Evolutionary conservation across 2,888 invertebrate species (phyloP), one percentile per base, ranked within the genome.

Genomic region (Patella depressa): DNA sequence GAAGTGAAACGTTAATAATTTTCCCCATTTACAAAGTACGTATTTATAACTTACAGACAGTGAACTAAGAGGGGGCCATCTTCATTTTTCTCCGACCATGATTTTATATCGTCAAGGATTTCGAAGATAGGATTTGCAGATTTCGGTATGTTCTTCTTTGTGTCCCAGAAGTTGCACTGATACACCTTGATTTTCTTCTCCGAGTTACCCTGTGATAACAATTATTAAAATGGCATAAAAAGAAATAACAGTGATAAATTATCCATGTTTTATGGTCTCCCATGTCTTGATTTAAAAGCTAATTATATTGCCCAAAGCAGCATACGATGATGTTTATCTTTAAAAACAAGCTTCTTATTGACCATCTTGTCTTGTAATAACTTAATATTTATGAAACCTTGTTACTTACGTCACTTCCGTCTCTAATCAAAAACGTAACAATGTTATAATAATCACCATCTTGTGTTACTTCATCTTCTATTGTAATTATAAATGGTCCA

Each of bases 121-220:
- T 71, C 17, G 12, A 73, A 73, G 15, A 74, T 29, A 14, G 69
- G 29, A 24, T 73, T 75, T 65, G 70, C 79, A 78, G 55, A 80
- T 75, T 19, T 85, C 82, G 55, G 80, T 74, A 53, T 75, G 73
- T 72, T 85, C 81, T 15, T 79, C 76, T 59, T 59, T 11, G 15
- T 34, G 5, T 34, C 29, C 76, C 76, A 76, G 72, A 54, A 76
- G 17, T 17, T 24, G 45, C 76, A 76, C 65, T 72, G 55, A 53
- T 72, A 76, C n/a, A 76, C 15, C 71, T 76, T 76, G 12, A 76
- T 55, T 55, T 34, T 57, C 57, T 53, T 75, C 53, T 75, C 53
- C 19, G 29, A 12, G 53, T 69, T 45, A 1, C 45, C 53, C 74
- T 74, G 65, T 17, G n/a, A 69, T 12, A 19, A 3, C 3, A 74